These are phyloP conservation scores for Coracias cyanogaster DNA, from an alignment of 2,797 vertebrate genomes.

Conservation along the genomic window DNA sequence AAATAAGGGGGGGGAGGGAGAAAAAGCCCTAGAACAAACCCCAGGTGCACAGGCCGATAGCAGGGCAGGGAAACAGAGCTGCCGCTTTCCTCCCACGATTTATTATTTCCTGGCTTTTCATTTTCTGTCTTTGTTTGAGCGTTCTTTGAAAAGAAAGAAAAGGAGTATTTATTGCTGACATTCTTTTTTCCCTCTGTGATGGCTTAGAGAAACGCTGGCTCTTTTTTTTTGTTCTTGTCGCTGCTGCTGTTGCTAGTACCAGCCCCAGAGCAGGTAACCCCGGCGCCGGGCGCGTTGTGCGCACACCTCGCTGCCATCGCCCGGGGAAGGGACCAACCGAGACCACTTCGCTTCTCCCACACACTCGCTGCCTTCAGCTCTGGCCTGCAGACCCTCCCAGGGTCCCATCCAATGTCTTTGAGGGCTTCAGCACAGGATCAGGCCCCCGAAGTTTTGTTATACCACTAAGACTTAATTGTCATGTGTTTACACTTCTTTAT, in stretches of 20 bases:
- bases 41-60: conserved; percentile 50
- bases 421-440: not conserved
- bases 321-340: not conserved
- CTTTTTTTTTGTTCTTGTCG: not conserved
- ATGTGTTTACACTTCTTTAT: conserved; percentile 43
- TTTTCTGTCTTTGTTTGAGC: conserved; percentile 48
- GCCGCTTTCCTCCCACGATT: conserved; percentile 37
- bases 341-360: not conserved
- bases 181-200: not conserved
- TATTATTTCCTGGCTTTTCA: conserved; percentile 46
- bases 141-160: conserved; percentile 31
- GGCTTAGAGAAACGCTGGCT: conserved; percentile 3
- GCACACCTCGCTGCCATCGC: not conserved
- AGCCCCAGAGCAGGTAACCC: not conserved
- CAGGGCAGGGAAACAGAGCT: conserved; percentile 47
- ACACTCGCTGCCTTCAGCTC: not conserved
- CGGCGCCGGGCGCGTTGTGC: not conserved
- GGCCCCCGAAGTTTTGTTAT: not conserved
- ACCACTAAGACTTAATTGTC: conserved; percentile 50
- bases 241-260: not conserved
- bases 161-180: conserved; percentile 69
- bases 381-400: not conserved
- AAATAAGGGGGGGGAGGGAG: too few species aligned
- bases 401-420: not conserved
- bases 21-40: not conserved